phyloP scores from a whole-genome alignment of 2,113 vertebrate genomes.

The Alosa alosa region DNA sequence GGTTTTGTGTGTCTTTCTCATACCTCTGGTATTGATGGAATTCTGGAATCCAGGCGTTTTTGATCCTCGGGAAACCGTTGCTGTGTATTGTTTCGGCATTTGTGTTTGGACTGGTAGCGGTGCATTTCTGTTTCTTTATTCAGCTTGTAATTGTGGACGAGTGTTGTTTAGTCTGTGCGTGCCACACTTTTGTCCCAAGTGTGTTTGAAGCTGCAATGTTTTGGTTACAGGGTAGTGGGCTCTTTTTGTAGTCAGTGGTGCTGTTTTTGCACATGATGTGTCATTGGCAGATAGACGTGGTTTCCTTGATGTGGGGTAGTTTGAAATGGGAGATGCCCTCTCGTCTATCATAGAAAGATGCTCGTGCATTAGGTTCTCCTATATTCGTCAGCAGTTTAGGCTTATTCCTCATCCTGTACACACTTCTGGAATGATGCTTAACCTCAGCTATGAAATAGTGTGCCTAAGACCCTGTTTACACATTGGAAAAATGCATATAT shows the following conservation, averaged over 20 bases:
- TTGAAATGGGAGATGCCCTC: background rate
- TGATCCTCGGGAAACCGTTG: background rate
- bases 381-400: background rate
- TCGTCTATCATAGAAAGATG: background rate
- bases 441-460: too few relatives aligned
- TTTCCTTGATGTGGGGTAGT: background rate
- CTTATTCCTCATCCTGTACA: too few relatives aligned
- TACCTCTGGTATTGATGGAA: background rate
- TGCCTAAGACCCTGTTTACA: too few relatives aligned
- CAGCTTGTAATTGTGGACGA: background rate
- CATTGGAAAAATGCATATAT: too few relatives aligned
- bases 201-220: background rate
- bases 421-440: background rate
- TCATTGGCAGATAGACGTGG: background rate
- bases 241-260: background rate
- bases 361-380: background rate
- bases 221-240: background rate
- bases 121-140: background rate
- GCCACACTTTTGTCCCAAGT: slow-evolving; percentile 11
- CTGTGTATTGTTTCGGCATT: background rate
- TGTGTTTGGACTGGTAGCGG: background rate
- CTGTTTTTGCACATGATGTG: background rate
- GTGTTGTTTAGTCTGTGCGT: background rate
- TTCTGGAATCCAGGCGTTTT: background rate
- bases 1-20: background rate